Base-by-base conservation (phyloP, 2,797 vertebrate species). In the Anomalospiza imberbis region DNA sequence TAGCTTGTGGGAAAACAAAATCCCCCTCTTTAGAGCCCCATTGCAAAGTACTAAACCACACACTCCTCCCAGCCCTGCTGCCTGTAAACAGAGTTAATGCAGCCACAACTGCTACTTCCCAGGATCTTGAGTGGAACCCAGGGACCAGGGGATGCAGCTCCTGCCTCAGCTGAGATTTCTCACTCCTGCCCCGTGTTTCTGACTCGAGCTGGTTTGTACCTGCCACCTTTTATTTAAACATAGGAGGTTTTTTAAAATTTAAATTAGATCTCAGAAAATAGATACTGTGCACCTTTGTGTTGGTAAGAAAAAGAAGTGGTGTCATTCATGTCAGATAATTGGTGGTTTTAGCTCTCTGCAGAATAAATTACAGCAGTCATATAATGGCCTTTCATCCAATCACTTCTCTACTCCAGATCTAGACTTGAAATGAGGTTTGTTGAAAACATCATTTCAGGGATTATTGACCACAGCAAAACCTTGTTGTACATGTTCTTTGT, bases 321-420 rank as follows among this genome's bases (percentile, higher is more conserved):
- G 96, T 96, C 96, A 95, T 96, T 97, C 95, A 95, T 96, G 96
- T 96, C 96, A 96, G 96, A 95, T 97, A 97, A 97, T 97, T 97
- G 96, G 96, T 96, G 96, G 96, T 95, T 96, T 96, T 96, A 97
- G 96, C 96, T 95, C 96, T 95, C 93, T 85, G 96, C 94, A 96
- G 96, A 97, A 97, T 96, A 96, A 96, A 97, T 97, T 97, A 97
- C 96, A 96, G 93, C 96, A 91, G 95, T 91, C 93, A 68, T 92
- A 97, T 96, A 97, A 97, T 97, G 96, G 96, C 96, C 95, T 96
- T 96, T 97, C 93, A 97, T 97, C 96, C 96, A 96, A 96, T 96
- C 96, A 58, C 91, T 97, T 96, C 95, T 96, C 95, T 95, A 93
- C 96, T 96, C 92, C 85, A 94, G 94, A 96, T 96, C 95, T 95